A percentile compares a stretch with the other conserved stretches of the same genome.
Conservation (phyloP, 2,888 invertebrate genomes). For the Pseudanteris insignis region DNA sequence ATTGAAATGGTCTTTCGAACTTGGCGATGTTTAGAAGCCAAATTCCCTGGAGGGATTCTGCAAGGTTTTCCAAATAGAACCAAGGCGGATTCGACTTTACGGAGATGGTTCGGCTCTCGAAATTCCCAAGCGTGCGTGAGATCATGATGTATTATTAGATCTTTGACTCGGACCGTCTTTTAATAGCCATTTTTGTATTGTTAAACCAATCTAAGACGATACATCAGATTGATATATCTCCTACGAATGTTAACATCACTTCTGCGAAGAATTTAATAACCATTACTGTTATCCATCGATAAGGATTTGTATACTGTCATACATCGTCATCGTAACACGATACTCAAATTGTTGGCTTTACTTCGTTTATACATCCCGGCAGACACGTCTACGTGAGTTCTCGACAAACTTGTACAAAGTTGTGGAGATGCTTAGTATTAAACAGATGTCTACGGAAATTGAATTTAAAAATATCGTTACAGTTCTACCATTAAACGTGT, state of each 20-base stretch:
- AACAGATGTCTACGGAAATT: constrained; percentile 26
- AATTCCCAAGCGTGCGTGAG: too few relatives aligned
- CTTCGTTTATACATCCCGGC: constrained; percentile 33
- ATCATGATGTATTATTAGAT: too few relatives aligned
- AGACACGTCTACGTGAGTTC: constrained; percentile 36
- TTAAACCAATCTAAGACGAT: too few relatives aligned
- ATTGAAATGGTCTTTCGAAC: constrained; percentile 27
- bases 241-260: too few relatives aligned
- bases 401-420: constrained; percentile 26
- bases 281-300: too few relatives aligned
- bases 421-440: constrained; percentile 20
- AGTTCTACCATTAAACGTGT: constrained; percentile 12
- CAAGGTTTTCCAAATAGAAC: too few relatives aligned
- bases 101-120: too few relatives aligned
- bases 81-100: too few relatives aligned
- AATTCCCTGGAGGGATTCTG: constrained; percentile 32
- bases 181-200: too few relatives aligned
- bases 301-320: constrained; percentile 30
- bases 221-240: too few relatives aligned
- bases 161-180: too few relatives aligned
- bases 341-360: constrained; percentile 29
- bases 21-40: constrained; percentile 27
- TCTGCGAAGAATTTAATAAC: too few relatives aligned
- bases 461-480: constrained; percentile 20
- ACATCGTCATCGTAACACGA: constrained; percentile 22